Base-by-base conservation (phyloP, 2,888 invertebrate genomes). In the Bruchidius siliquastri region DNA sequence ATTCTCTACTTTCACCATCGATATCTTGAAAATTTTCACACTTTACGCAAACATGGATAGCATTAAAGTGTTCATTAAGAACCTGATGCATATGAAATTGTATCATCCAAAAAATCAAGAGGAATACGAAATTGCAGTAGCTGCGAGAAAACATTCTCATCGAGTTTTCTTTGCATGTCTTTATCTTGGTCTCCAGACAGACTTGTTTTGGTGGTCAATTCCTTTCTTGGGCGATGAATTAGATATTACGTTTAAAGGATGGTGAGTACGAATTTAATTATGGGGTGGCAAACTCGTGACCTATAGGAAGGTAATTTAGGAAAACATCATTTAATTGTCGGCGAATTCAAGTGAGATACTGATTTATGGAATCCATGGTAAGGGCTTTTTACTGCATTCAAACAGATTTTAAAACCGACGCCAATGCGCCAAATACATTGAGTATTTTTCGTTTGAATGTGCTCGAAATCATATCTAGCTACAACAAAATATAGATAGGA, bases 221-320 rank as follows among this genome's bases (percentile, higher is more conserved):
- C 74, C 74, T 0, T 74, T 74, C 22, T 22, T 74, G 20, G 67
- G 69, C 2, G 71, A 71, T 71, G 22, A 73, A 22, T 8, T 30
- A 13, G 18, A 26, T 22, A 70, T 0, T 8, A 22, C 30, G 8
- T 20, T 22, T 3, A 22, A 26, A 22, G 71, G 71, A 20, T 71
- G 71, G 71, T 71, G 49, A 13, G 49, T 13, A 49, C 18, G 1
- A 49, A 49, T 13, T 49, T 49, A 49, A 1, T 13, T 49, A 49
- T 8, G 30, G 30, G 3, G 30, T 30, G 30, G 30, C 30, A 30
- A n/a, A n/a, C n/a, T n/a, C n/a, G n/a, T n/a, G n/a, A n/a, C n/a
- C n/a, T n/a, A n/a, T n/a, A n/a, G n/a, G n/a, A n/a, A n/a, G n/a
- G n/a, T n/a, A n/a, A n/a, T n/a, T n/a, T n/a, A n/a, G n/a, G n/a